Conservation (phyloP, 2,888 invertebrate species). For the Clitarchus hookeri region DNA sequence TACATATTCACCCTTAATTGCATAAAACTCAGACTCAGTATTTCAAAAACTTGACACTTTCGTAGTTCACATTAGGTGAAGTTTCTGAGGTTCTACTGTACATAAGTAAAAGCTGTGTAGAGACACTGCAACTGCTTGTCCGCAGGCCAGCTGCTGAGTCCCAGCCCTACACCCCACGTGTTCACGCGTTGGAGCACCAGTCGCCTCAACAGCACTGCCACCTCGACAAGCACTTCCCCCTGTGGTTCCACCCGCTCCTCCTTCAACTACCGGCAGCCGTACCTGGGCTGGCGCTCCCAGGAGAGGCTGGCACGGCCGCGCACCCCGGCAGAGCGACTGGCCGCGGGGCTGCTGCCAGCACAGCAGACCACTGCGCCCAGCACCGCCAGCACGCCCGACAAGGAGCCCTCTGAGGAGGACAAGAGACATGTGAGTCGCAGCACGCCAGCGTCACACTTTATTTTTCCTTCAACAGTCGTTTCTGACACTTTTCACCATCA, state of each 20-base stretch:
- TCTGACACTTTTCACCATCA: no score
- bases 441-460: background rate
- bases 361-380: background rate
- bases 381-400: background rate
- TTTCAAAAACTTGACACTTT: no score
- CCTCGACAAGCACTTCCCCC: constrained; percentile 62
- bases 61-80: no score
- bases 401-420: constrained; percentile 16
- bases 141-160: constrained; percentile 55
- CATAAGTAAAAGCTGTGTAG: no score
- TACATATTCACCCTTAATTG: no score
- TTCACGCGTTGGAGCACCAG: constrained; percentile 76
- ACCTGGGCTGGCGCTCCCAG: constrained; percentile 86
- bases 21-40: no score
- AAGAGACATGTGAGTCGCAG: background rate
- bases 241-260: constrained; percentile 64
- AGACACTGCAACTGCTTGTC: background rate
- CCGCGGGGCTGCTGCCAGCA: constrained; percentile 55
- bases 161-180: constrained; percentile 53
- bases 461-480: no score
- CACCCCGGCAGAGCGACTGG: constrained; percentile 81
- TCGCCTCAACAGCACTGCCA: constrained; percentile 68
- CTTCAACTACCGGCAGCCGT: constrained; percentile 84
- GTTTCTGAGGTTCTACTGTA: no score
- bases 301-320: constrained; percentile 79